phyloP scores from a whole-genome alignment of 1,140 invertebrate species.

The Drosophila ficusphila region DNA sequence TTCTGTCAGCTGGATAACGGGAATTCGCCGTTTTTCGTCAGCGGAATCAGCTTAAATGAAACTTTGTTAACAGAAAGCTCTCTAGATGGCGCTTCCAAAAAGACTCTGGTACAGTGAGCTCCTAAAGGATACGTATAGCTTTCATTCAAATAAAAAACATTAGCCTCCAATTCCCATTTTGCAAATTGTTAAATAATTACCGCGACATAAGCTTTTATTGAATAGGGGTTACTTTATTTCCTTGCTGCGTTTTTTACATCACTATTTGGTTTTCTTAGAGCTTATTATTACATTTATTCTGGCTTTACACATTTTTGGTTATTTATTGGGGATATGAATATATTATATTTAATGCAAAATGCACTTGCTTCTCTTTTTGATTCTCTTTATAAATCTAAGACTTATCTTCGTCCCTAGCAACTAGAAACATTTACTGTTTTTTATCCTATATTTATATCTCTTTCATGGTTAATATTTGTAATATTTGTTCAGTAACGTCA shows the following conservation, averaged over 20 bases:
- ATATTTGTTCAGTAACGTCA: constrained; percentile 20
- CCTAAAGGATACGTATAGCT: neutral
- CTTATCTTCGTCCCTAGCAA: constrained; percentile 35
- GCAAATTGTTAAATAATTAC: neutral
- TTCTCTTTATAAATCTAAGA: constrained; percentile 34
- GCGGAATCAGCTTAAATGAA: neutral
- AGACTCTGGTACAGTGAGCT: neutral
- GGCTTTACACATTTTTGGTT: constrained; percentile 31
- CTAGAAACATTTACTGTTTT: constrained; percentile 52
- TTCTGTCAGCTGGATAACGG: neutral
- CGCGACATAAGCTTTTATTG: constrained; percentile 16
- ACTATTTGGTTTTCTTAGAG: constrained; percentile 18
- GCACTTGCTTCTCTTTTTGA: constrained; percentile 32
- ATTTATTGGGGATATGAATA: constrained; percentile 67
- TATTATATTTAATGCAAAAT: constrained; percentile 61
- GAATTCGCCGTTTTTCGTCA: too few species aligned
- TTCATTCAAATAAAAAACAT: too few species aligned
- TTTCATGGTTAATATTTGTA: constrained; percentile 24
- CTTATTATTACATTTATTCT: constrained; percentile 24
- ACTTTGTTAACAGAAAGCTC: neutral
- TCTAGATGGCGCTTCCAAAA: neutral
- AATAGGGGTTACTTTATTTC: constrained; percentile 29
- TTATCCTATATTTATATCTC: constrained; percentile 1
- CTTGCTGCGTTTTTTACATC: constrained; percentile 59
- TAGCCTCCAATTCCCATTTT: neutral